phyloP scores from a whole-genome alignment of 2,113 vertebrate genomes.

The Empidonax alnorum region DNA sequence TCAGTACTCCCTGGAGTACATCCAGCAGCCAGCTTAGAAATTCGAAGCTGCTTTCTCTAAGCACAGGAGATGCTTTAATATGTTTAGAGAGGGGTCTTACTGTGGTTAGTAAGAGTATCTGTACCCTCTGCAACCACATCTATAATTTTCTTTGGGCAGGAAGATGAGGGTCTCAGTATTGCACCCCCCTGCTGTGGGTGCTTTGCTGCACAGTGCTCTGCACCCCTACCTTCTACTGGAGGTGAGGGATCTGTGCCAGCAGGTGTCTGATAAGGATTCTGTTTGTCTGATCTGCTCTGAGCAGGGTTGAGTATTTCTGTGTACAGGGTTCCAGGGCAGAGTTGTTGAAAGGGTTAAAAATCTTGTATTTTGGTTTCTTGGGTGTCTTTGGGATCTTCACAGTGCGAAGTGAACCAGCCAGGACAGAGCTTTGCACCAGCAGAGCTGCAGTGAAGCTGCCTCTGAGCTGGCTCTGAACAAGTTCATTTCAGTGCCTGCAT shows the following conservation, averaged over 20 bases:
- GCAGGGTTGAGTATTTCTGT: background rate
- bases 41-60: background rate
- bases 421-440: background rate
- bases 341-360: background rate
- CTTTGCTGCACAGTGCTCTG: background rate
- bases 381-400: background rate
- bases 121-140: background rate
- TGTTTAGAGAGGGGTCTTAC: background rate
- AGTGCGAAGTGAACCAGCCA: background rate
- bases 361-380: rapidly evolving
- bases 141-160: background rate
- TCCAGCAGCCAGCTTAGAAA: background rate
- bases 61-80: background rate
- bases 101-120: background rate
- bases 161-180: background rate
- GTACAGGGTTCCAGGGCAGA: background rate
- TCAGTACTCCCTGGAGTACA: background rate
- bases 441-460: background rate
- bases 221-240: background rate
- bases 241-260: background rate
- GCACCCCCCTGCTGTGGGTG: rapidly evolving
- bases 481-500: background rate
- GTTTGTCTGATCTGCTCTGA: background rate
- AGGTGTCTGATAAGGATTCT: background rate
- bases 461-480: background rate